Evolutionary conservation across 1,140 invertebrate genomes (phyloP).

Genomic region (Aphis gossypii): DNA sequence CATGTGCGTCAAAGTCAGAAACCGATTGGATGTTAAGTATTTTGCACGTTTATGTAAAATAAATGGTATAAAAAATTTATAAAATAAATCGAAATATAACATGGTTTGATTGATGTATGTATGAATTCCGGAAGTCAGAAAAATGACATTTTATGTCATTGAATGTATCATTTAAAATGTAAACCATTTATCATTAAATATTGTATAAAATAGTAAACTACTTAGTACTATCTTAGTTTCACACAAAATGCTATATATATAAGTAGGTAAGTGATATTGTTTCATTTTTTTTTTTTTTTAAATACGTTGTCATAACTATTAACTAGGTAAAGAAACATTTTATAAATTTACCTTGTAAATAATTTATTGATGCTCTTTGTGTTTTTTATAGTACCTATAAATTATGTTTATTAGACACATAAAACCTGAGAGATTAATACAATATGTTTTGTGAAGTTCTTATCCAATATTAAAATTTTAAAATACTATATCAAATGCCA

Average conservation of each 20-base stretch:
- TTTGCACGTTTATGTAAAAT: conserved; percentile 10
- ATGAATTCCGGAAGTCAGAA: not conserved
- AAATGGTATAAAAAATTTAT: not conserved
- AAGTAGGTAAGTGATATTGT: not conserved
- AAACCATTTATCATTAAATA: conserved; percentile 11
- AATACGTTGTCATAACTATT: not conserved
- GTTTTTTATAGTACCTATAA: too few species aligned
- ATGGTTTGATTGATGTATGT: not conserved
- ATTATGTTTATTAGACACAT: too few species aligned
- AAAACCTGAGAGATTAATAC: too few species aligned
- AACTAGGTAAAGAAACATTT: not conserved
- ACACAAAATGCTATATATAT: not conserved
- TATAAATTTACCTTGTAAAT: too few species aligned
- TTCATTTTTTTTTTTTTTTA: not conserved
- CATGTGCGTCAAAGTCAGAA: not conserved
- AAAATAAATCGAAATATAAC: conserved; percentile 4
- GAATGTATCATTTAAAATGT: conserved; percentile 7
- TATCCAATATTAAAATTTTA: not conserved
- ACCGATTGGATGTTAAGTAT: not conserved
- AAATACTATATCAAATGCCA: not conserved
- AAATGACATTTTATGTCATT: not conserved
- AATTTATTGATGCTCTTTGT: too few species aligned
- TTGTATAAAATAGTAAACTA: not conserved
- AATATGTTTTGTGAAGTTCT: not conserved
- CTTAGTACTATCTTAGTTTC: not conserved